Base-by-base conservation (phyloP, 2,888 invertebrate species). In the Agriopis leucophaearia region DNA sequence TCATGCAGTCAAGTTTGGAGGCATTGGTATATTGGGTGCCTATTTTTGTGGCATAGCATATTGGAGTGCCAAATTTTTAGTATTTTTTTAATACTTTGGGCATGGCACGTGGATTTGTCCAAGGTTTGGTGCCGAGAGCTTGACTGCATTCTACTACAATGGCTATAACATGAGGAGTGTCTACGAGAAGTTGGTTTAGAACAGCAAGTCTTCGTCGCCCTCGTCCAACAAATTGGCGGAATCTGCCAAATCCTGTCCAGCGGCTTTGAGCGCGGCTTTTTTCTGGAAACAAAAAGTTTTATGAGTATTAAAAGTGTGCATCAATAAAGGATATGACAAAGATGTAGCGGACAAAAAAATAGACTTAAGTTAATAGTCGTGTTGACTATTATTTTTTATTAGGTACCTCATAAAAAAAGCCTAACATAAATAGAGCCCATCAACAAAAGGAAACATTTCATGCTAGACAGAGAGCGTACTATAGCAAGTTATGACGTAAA, bases 141-240 rank as follows among this genome's bases (percentile, higher is more conserved):
- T 81, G 84, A 85, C 88, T 86, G 86, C 82, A 80, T 73, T 74
- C 84, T 86, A 87, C 86, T 76, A 82, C 80, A 75, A 84, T 81
- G 81, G 82, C 71, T 80, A 80, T 73, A 79, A 69, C 64, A 72
- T 77, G 64, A 62, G 63, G 74, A 70, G 70, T 52, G 61, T 75
- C 76, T 80, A 80, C 58, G 56, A 44, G n/a, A n/a, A n/a, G 52
- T 8, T 15, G 68, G 60, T 74, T 95, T 97, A 98, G 94, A 99
- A 99, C 66, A 99, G 94, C 69, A 99, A 92, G 91, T 99, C 98
- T 84, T 98, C 98, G 82, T 99, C 98, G 51, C 96, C 97, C 77
- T 98, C 97, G 73, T 97, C 97, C 54, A 98, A 92, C 80, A 98
- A 95, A 85, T 97, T 98, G 44, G 95, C 95, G 36, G 94, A 88